Evolutionary conservation across 1,140 invertebrate species (phyloP), one percentile per base, ranked within the genome.

Genomic region (Ooceraea biroi): DNA sequence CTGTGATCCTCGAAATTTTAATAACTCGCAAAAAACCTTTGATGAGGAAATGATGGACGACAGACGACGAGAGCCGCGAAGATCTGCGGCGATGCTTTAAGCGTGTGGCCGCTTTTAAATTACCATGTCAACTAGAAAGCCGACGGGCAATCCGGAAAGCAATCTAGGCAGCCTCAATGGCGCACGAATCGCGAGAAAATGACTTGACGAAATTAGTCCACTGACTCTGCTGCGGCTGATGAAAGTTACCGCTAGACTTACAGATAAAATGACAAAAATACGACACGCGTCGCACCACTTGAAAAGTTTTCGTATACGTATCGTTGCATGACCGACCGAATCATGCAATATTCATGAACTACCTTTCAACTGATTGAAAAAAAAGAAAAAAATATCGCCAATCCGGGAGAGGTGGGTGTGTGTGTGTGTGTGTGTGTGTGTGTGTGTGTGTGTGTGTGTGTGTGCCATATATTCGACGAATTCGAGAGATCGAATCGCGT

Each of bases 101-200:
- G 65, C 76, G 50, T 8, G 76, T 80, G 50, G 50, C 65, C 50
- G 65, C 50, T 69, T 80, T 80, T 69, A 80, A 80, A 80, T 80
- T 80, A 71, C 50, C 50, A 71, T 80, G 76, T 80, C 76, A 80
- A 80, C 65, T 80, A 58, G 52, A 58, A 80, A 80, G 63, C 41
- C 11, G 30, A n/a, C 63, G 48, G n/a, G 63, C 36, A 63, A 78
- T 78, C 25, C 50, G 76, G 65, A 12, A 80, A 80, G 76, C 65
- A 80, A 80, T 80, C 50, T 80, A 80, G 63, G 50, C 7, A 57
- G 22, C 50, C 76, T 80, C 71, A 36, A 80, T 71, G 46, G 19
- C 10, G 46, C 30, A 50, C 22, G 63, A 36, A 78, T 78, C 36
- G 36, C 63, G 44, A 30, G 52, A 27, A 80, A 80, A 55, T 80